A percentile compares a stretch with the other conserved stretches of the same genome.
phyloP scores from a whole-genome alignment of 1,140 invertebrate genomes.

The Pachyrhynchus sulphureomaculatus region DNA sequence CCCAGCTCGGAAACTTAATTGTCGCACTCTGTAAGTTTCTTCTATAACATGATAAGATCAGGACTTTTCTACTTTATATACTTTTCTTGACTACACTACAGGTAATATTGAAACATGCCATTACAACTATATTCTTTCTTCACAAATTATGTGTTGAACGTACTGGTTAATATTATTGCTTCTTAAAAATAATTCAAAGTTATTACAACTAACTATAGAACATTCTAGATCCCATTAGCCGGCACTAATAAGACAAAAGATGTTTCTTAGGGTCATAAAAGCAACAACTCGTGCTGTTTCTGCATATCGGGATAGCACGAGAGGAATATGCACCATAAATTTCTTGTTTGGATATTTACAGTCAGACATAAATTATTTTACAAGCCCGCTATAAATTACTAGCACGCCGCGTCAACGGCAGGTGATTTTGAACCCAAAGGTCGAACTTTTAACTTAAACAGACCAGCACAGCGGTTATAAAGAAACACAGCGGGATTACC shows the following conservation, averaged over 20 bases:
- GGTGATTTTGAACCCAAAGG: constrained; percentile 28
- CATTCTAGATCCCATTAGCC: constrained; percentile 22
- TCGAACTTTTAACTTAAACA: constrained; percentile 27
- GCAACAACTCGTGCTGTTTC: constrained; percentile 31
- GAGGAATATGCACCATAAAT: constrained; percentile 31
- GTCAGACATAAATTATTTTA: constrained; percentile 32
- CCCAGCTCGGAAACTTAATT: too few relatives aligned
- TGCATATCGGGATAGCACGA: constrained; percentile 26
- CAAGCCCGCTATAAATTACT: constrained; percentile 27
- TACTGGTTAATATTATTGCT: too few relatives aligned
- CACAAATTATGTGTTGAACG: too few relatives aligned
- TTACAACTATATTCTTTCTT: too few relatives aligned
- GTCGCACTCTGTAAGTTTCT: too few relatives aligned
- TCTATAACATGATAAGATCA: too few relatives aligned
- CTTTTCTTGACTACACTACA: too few relatives aligned
- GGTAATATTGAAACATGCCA: too few relatives aligned
- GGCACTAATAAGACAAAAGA: constrained; percentile 31
- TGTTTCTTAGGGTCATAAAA: constrained; percentile 27
- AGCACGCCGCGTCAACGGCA: constrained; percentile 26
- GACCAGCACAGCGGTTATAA: constrained; percentile 20
- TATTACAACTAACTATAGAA: constrained; percentile 4
- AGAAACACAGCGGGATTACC: constrained; percentile 25
- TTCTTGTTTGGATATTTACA: constrained; percentile 32
- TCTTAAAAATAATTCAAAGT: constrained; percentile 1
- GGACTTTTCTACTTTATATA: too few relatives aligned